These are phyloP conservation scores for Himalopsyche tibetana DNA, from an alignment of 2,888 invertebrate species.

Conservation along the genomic window DNA sequence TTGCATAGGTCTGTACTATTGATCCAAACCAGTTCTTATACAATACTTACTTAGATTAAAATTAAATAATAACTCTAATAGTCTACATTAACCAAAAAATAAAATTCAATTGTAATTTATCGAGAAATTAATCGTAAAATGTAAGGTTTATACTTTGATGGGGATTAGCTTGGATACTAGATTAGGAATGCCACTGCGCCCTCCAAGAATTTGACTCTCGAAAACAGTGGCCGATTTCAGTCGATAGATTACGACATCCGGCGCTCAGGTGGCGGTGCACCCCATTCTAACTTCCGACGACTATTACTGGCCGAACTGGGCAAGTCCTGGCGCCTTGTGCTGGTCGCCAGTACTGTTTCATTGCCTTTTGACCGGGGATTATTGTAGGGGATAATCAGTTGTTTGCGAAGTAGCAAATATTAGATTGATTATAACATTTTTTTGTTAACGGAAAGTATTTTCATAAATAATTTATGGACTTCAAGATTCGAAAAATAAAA, in stretches of 20 bases:
- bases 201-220: not conserved
- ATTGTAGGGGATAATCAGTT: not conserved
- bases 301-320: not conserved
- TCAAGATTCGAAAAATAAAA: too few relatives aligned
- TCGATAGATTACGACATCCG: slow-evolving; percentile 27
- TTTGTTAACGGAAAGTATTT: too few relatives aligned
- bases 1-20: too few relatives aligned
- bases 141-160: too few relatives aligned
- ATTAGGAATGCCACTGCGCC: not conserved
- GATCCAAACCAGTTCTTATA: too few relatives aligned
- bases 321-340: slow-evolving; percentile 14
- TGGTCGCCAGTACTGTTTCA: not conserved
- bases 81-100: not conserved
- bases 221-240: slow-evolving; percentile 22
- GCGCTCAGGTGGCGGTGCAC: slow-evolving; percentile 10
- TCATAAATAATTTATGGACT: too few relatives aligned
- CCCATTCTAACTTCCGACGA: not conserved
- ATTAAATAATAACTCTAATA: too few relatives aligned
- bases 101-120: not conserved
- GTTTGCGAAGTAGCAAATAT: not conserved
- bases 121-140: not conserved
- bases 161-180: too few relatives aligned
- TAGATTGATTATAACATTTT: too few relatives aligned
- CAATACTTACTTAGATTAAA: too few relatives aligned
- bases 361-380: not conserved